These are phyloP conservation scores for Stratiolaelaps scimitus DNA, from an alignment of 1,140 invertebrate species.

Conservation along the genomic window DNA sequence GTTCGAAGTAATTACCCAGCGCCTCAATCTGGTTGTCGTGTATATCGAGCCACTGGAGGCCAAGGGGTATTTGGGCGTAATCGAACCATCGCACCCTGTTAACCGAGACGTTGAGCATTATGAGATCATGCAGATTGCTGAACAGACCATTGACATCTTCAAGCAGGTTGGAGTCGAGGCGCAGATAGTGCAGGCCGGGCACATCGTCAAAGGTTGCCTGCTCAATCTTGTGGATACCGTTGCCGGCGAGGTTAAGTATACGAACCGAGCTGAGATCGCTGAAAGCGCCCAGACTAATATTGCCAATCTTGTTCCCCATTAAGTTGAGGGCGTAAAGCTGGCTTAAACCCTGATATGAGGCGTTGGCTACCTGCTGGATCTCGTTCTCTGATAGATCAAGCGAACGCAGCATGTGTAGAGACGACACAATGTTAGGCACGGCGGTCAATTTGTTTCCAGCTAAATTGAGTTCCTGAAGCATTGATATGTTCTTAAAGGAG, in stretches of 20 bases:
- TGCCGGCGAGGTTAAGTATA: slow-evolving; percentile 73
- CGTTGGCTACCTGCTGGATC: slow-evolving; percentile 58
- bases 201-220: slow-evolving; percentile 66
- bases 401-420: slow-evolving; percentile 58
- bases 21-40: slow-evolving; percentile 72
- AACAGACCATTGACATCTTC: slow-evolving; percentile 71
- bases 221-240: slow-evolving; percentile 63
- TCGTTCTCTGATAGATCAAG: slow-evolving; percentile 67
- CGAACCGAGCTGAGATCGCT: slow-evolving; percentile 62
- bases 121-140: slow-evolving; percentile 60
- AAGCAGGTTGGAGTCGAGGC: slow-evolving; percentile 69
- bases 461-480: slow-evolving; percentile 63
- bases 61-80: slow-evolving; percentile 64
- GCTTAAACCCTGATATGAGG: slow-evolving; percentile 63
- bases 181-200: slow-evolving; percentile 63
- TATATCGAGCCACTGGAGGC: slow-evolving; percentile 73
- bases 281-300: slow-evolving; percentile 66
- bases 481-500: slow-evolving; percentile 65
- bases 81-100: slow-evolving; percentile 80
- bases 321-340: slow-evolving; percentile 65
- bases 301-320: slow-evolving; percentile 73
- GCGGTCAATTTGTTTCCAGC: slow-evolving; percentile 60
- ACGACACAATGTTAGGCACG: slow-evolving; percentile 59
- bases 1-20: slow-evolving; percentile 65
- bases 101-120: slow-evolving; percentile 80